phyloP scores from a whole-genome alignment of 2,113 vertebrate genomes.

The Mormyrus iriodes region DNA sequence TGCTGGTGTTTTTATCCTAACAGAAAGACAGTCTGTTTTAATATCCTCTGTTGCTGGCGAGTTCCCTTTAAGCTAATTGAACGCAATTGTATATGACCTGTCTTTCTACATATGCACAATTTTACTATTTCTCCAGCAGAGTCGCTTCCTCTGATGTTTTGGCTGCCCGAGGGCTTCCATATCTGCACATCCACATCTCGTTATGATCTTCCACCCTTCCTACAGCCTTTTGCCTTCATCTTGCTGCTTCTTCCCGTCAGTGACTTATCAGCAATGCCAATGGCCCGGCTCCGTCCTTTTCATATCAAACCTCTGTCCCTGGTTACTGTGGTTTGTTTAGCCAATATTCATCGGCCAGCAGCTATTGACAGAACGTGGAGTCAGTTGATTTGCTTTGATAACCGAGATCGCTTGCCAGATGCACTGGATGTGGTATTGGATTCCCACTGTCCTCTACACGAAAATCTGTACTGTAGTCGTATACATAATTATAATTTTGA shows the following conservation, averaged over 20 bases:
- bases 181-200: neutral
- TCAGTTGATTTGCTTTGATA: neutral
- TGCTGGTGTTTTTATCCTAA: neutral
- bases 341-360: neutral
- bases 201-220: neutral
- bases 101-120: neutral
- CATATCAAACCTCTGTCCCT: neutral
- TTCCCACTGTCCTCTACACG: neutral
- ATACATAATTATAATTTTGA: neutral
- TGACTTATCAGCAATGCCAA: neutral
- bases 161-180: neutral
- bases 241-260: neutral
- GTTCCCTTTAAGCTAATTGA: neutral
- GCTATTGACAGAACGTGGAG: neutral
- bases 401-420: neutral
- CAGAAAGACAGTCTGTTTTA: neutral
- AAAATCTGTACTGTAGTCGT: no score
- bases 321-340: neutral
- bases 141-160: neutral
- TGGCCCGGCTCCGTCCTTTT: neutral
- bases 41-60: neutral
- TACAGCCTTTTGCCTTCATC: neutral
- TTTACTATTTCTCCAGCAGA: neutral
- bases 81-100: neutral
- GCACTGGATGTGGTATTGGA: neutral